phyloP scores from a whole-genome alignment of 64 coral and sea anemone genomes.

The Porites lutea region DNA sequence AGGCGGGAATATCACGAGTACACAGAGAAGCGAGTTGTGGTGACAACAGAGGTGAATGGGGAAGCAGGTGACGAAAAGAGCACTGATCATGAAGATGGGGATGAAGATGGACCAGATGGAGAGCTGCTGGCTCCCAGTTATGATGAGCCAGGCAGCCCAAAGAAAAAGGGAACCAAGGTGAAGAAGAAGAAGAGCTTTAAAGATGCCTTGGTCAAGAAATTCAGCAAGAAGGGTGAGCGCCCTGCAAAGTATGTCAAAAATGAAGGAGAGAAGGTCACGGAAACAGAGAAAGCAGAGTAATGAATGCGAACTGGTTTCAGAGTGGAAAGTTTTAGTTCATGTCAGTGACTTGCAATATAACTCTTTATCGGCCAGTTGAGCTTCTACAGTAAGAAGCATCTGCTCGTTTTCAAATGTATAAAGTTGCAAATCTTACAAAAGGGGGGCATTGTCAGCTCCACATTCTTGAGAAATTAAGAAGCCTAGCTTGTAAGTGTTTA shows the following conservation, averaged over 20 bases:
- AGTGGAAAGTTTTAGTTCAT: constrained; percentile 28
- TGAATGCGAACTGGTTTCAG: background rate
- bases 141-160: constrained; percentile 61
- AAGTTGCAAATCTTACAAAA: constrained; percentile 1
- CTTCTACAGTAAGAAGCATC: background rate
- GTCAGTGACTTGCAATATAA: background rate
- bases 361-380: background rate
- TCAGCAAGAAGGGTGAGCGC: constrained; percentile 76
- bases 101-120: constrained; percentile 65
- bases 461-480: constrained; percentile 7
- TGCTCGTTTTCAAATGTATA: constrained; percentile 32
- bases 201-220: constrained; percentile 69
- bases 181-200: constrained; percentile 95
- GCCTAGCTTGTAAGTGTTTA: background rate
- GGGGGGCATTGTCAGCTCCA: background rate
- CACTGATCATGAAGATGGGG: constrained; percentile 43
- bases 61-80: constrained; percentile 66
- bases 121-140: constrained; percentile 18
- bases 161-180: constrained; percentile 63
- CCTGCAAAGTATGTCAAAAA: constrained; percentile 41
- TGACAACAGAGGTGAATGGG: constrained; percentile 53
- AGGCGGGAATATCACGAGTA: constrained; percentile 9
- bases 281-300: constrained; percentile 15
- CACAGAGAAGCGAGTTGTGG: constrained; percentile 41
- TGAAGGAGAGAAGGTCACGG: constrained; percentile 51